Base-by-base conservation (phyloP, 2,888 invertebrate species). In the Cephus pygmeus region DNA sequence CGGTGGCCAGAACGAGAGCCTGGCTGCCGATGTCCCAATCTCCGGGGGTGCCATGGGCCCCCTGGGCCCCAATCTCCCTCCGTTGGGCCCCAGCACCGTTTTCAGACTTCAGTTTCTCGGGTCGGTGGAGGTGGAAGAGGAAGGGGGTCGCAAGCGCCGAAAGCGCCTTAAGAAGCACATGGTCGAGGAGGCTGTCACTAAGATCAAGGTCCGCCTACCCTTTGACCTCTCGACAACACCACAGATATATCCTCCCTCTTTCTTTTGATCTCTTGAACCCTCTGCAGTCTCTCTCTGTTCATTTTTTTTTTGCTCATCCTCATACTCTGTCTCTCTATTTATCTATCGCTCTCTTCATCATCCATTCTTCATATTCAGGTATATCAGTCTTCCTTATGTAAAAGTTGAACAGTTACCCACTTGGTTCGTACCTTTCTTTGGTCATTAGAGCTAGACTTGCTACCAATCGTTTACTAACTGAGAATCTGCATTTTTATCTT, bases 181-280 rank as follows among this genome's bases (percentile, higher is more conserved):
- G 96, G 96, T 96, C 90, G 96, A 96, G 93, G 96, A 96, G 92
- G 96, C 96, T 88, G 96, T 96, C 92, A 95, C 95, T 92, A 96
- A 96, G 93, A 96, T 96, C 91, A 96, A 96, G 96, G 96, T 96
- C 94, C 92, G 93, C 92, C 89, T 87, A 86, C 81, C 85, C 83
- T 83, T 76, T 77, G 71, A 56, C 56, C 56, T 56, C 56, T 56
- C 56, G 56, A 56, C 56, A 56, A 56, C 56, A 56, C 56, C 23
- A 56, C 23, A 56, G 23, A 56, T 6, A 36, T 3, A 56, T 56
- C 23, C 56, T 56, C 56, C 56, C 56, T 9, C 23, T 56, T 56
- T 56, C 56, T 56, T 56, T 56, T 56, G 23, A 73, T 34, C 73
- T 76, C 56, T n/a, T 79, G 85, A 86, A 83, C 86, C 87, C 86